phyloP scores from a whole-genome alignment of 2,113 vertebrate species.

The Centropristis striata region DNA sequence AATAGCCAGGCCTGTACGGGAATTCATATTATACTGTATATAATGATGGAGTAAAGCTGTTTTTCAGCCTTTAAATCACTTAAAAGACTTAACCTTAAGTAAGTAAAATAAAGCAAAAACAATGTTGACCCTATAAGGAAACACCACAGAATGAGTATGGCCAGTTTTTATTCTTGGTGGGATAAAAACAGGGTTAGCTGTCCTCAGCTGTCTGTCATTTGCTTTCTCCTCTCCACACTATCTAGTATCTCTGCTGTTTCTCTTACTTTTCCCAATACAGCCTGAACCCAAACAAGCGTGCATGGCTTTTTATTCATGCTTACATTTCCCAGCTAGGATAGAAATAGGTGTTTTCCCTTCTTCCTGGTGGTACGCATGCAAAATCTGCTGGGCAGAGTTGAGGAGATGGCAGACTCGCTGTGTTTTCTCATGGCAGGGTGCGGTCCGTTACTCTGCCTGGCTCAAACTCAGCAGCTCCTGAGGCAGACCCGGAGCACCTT shows the following conservation, averaged over 20 bases:
- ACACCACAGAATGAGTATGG: slow-evolving; percentile 27
- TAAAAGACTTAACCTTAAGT: slow-evolving; percentile 1
- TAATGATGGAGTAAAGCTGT: slow-evolving; percentile 10
- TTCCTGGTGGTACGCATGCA: slow-evolving; percentile 42
- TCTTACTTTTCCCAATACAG: slow-evolving; percentile 52
- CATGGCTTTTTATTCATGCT: slow-evolving; percentile 53
- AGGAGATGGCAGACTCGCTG: slow-evolving; percentile 59
- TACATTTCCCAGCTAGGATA: slow-evolving; percentile 72
- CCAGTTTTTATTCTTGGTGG: slow-evolving; percentile 31
- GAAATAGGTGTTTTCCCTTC: slow-evolving; percentile 76
- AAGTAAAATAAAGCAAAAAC: slow-evolving; percentile 57
- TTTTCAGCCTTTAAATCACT: slow-evolving; percentile 39
- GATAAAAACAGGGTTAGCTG: slow-evolving; percentile 50
- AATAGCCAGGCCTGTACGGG: not conserved
- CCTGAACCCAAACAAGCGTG: slow-evolving; percentile 34
- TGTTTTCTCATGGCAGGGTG: slow-evolving; percentile 79
- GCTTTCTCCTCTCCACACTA: slow-evolving; percentile 34
- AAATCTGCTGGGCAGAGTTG: slow-evolving; percentile 53
- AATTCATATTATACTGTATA: not conserved
- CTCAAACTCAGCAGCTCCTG: slow-evolving; percentile 54
- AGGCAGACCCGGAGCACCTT: slow-evolving; percentile 68
- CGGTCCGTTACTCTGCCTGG: slow-evolving; percentile 66
- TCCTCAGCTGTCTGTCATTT: slow-evolving; percentile 66
- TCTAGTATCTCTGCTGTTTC: slow-evolving; percentile 37
- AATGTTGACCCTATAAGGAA: slow-evolving; percentile 17